Base-by-base conservation (phyloP, 2,113 vertebrate species). In the Peromyscus californicus region DNA sequence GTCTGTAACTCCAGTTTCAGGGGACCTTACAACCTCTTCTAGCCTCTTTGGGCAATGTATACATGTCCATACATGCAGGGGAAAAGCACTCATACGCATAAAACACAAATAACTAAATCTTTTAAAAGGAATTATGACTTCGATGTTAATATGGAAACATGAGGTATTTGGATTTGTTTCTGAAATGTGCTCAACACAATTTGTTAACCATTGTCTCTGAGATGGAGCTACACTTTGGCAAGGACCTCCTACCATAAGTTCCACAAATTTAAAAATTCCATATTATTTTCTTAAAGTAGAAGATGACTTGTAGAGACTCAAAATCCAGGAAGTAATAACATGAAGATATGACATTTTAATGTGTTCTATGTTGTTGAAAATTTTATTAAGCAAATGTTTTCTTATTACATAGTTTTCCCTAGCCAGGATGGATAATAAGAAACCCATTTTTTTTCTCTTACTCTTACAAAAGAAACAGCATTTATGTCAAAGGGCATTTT, bases 241-340 rank as follows among this genome's bases (percentile, higher is more conserved):
- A 91, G 2, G 57, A 61, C 26, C 33, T 51, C 3, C 45, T 83
- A 26, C 29, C 33, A 11, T 39, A 78, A 89, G 3, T 54, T 72
- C 87, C 70, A 6, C 24, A 91, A 93, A 82, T 82, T 82, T 39
- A 61, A 72, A 76, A 36, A n/a, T 21, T 82, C 8, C 29, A 54
- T n/a, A 26, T 82, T 95, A 3, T 65, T 88, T 87, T 95, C 17
- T 92, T 92, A 69, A 75, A 87, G 61, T 72, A 95, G 31, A 83
- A 65, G 9, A 65, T 70, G 0, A 19, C 80, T 10, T 80, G 1
- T 8, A 39, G 10, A 74, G 89, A 94, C 5, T 89, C 63, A 61
- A 57, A 61, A 93, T 92, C 2, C 67, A 70, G 5, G 7, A 85
- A 69, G 12, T 75, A 36, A 88, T 48, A 72, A 82, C 16, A 33